Base-by-base conservation (phyloP, 2,797 vertebrate genomes). In the Channallabes apus region DNA sequence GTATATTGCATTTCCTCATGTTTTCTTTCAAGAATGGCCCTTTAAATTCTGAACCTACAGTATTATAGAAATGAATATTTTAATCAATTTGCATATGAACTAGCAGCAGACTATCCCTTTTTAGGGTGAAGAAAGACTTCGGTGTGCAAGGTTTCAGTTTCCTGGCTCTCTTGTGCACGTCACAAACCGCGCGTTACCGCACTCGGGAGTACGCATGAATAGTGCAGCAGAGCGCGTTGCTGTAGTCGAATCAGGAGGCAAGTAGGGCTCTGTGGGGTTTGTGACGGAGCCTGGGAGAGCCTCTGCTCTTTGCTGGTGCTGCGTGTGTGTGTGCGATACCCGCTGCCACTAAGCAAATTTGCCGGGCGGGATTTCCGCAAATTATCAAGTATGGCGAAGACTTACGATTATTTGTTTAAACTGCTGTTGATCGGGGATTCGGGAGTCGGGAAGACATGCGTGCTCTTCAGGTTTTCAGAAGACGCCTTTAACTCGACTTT, bases 331-430 rank as follows among this genome's bases (percentile, higher is more conserved):
- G 29, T 85, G 82, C n/a, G n/a, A n/a, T 87, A 86, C 88, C 87
- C 87, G 77, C 75, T 68, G 85, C 69, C 82, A 51, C 62, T 65
- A 15, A 83, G 71, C 41, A 75, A 56, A 56, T 85, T 84, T 87
- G 87, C 94, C 95, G 93, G 94, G 94, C 94, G 94, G 94, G 94
- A 96, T 95, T 96, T 96, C 95, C 95, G 94, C 93, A 95, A 92
- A 83, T 54, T 92, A 94, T 92, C 93, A 93, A 96, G 93, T 93
- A 99, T 99, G 98, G 98, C 98, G 96, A 99, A 99, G 95, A 98
- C 97, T 69, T 99, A 99, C 95, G 98, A 99, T 87, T 98, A 99
- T 92, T 94, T 99, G 94, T 99, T 99, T 93, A 98, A 98, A 96
- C 96, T 99, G 93, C 95, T 99, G 91, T 92, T 99, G 91, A 98